Conservation (phyloP, 64 coral and sea anemone species). For the Porites australiensis region DNA sequence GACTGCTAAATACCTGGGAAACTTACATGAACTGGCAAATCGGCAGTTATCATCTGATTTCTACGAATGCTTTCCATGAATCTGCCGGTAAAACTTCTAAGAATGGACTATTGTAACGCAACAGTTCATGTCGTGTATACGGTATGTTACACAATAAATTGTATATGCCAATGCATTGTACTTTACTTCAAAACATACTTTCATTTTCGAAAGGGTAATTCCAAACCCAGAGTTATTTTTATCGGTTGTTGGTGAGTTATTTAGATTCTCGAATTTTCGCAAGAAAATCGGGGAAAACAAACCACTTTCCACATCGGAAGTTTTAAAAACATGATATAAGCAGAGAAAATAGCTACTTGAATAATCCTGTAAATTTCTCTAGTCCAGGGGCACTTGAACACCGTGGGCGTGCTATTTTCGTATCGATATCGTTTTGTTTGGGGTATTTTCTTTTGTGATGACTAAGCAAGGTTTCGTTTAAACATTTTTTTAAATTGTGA, state of each 20-base stretch:
- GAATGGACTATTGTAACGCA: background rate
- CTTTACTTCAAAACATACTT: background rate
- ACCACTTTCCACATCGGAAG: background rate
- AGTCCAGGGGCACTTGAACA: background rate
- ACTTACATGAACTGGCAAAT: background rate
- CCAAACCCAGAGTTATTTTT: background rate
- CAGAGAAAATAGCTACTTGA: background rate
- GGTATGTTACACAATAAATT: background rate
- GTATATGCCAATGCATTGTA: too few relatives aligned
- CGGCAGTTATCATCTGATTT: too few relatives aligned
- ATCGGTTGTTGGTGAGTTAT: background rate
- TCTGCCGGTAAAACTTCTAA: too few relatives aligned
- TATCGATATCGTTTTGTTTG: background rate
- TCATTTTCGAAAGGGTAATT: background rate
- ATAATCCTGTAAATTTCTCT: too few relatives aligned
- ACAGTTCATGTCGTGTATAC: background rate
- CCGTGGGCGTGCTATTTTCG: too few relatives aligned
- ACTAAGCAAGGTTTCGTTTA: background rate
- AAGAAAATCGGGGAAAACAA: background rate
- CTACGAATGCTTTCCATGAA: too few relatives aligned
- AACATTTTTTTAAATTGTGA: background rate
- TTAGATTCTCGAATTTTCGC: background rate
- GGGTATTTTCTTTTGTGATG: background rate
- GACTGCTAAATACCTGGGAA: background rate
- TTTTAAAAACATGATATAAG: background rate